A percentile compares a stretch with the other conserved stretches of the same genome.
Conservation (phyloP, 2,888 invertebrate species). For the Nephrotoma appendiculata region DNA sequence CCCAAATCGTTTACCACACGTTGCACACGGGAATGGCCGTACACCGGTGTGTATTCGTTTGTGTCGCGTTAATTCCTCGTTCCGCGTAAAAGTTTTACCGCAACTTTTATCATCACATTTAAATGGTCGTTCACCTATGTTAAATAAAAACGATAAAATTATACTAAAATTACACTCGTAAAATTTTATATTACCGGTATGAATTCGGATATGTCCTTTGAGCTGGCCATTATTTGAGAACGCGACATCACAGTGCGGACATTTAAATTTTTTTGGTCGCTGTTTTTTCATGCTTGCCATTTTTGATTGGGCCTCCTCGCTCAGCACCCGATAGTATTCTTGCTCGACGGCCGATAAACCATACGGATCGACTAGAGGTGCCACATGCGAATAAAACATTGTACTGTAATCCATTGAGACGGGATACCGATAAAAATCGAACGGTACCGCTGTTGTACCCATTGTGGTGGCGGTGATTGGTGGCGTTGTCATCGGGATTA, state of each 20-base stretch:
- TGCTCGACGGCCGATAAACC: constrained; percentile 38
- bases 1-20: constrained; percentile 87
- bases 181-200: constrained; percentile 44
- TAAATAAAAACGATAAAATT: constrained; percentile 14
- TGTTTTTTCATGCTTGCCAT: constrained; percentile 54
- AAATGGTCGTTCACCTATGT: constrained; percentile 72
- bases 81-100: constrained; percentile 80
- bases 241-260: constrained; percentile 76
- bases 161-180: no score
- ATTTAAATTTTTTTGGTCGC: constrained; percentile 81
- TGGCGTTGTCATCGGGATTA: constrained; percentile 12
- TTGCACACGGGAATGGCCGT: constrained; percentile 69
- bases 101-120: constrained; percentile 75
- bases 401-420: neutral
- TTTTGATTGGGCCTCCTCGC: constrained; percentile 56
- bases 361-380: constrained; percentile 23
- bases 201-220: constrained; percentile 81
- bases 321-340: constrained; percentile 53
- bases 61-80: constrained; percentile 85
- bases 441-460: constrained; percentile 16
- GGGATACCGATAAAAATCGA: neutral
- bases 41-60: constrained; percentile 79
- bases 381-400: constrained; percentile 5
- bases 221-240: constrained; percentile 91
- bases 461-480: constrained; percentile 10